Percentiles rank a stretch among this genome's conserved stretches.
phyloP scores from a whole-genome alignment of 2,797 vertebrate species.

The Galaxias olidus region DNA sequence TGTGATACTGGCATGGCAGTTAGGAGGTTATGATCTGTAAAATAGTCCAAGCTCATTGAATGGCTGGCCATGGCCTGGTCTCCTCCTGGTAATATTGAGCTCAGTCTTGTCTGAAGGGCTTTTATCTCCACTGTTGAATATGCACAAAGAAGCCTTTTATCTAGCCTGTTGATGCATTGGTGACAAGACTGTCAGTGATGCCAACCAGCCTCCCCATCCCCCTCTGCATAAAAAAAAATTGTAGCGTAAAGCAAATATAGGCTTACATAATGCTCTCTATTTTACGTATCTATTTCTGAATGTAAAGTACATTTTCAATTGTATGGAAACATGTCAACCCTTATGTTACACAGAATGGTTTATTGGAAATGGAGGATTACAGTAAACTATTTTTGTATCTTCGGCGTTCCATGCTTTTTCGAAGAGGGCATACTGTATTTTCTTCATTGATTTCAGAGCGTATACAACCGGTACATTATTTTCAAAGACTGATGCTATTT shows the following conservation, averaged over 20 bases:
- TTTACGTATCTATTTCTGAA: too few species aligned
- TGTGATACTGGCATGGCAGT: conserved; percentile 4
- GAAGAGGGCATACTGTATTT: not conserved
- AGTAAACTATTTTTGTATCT: not conserved
- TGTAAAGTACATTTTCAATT: too few species aligned
- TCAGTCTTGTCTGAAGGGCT: conserved; percentile 36
- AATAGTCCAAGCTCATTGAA: conserved; percentile 38
- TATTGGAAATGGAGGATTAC: too few species aligned
- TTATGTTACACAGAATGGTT: too few species aligned
- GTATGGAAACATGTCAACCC: too few species aligned
- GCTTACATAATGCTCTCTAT: not conserved
- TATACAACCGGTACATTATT: not conserved
- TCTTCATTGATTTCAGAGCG: not conserved
- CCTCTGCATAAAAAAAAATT: not conserved
- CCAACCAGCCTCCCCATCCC: conserved; percentile 13
- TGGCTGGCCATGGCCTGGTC: conserved; percentile 34
- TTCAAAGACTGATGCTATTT: not conserved
- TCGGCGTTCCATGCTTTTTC: not conserved
- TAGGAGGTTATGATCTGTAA: conserved; percentile 25
- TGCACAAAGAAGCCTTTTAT: conserved; percentile 52
- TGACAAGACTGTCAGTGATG: conserved; percentile 37
- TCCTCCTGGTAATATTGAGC: conserved; percentile 38
- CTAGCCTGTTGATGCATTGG: conserved; percentile 59
- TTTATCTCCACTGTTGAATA: conserved; percentile 49
- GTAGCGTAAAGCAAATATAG: not conserved